Evolutionary conservation across 35 echinoderm and acorn worm species (phyloP).

Genomic region (Nesometra sesokonis): DNA sequence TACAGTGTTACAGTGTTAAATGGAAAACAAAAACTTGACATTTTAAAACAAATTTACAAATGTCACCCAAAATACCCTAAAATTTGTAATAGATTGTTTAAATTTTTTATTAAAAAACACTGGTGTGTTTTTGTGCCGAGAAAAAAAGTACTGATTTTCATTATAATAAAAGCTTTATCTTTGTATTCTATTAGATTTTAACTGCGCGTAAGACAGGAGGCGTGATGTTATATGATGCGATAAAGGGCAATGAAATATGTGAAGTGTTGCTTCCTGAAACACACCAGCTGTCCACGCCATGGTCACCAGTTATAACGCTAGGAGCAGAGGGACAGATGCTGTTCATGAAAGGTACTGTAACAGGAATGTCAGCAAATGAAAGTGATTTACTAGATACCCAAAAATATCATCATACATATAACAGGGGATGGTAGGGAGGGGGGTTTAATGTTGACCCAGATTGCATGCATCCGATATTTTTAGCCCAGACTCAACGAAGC

Average conservation of each 20-base stretch:
- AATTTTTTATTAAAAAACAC: not conserved
- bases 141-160: not conserved
- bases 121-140: not conserved
- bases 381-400: too few species aligned
- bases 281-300: conserved; percentile 15
- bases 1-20: too few species aligned
- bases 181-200: conserved; percentile 39
- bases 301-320: conserved; percentile 40
- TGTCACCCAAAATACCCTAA: too few species aligned
- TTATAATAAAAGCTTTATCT: not conserved
- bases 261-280: conserved; percentile 27
- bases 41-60: too few species aligned
- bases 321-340: conserved; percentile 80
- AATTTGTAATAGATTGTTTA: not conserved
- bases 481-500: too few species aligned
- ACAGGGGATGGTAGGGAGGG: too few species aligned
- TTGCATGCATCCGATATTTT: too few species aligned
- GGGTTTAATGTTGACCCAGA: too few species aligned
- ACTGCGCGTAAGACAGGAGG: conserved; percentile 53
- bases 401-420: too few species aligned
- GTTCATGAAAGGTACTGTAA: conserved; percentile 64
- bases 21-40: too few species aligned
- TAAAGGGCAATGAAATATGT: conserved; percentile 63
- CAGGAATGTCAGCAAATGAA: too few species aligned
- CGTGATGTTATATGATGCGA: conserved; percentile 47